These are phyloP conservation scores for Xenops minutus DNA, from an alignment of 2,797 vertebrate genomes.

Conservation along the genomic window DNA sequence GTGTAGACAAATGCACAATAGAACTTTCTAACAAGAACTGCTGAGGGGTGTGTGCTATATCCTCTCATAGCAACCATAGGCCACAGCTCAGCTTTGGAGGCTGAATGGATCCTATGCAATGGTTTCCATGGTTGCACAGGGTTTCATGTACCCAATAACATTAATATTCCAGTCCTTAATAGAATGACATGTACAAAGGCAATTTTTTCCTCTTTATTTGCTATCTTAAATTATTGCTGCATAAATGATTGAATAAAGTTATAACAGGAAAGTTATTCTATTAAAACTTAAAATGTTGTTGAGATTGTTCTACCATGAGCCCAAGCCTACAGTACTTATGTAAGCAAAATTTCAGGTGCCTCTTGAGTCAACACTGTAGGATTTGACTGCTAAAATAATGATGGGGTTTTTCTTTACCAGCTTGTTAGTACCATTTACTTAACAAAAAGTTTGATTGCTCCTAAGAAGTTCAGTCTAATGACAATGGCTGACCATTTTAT, in stretches of 20 bases:
- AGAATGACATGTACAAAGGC: conserved; percentile 1
- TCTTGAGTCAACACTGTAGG: neutral
- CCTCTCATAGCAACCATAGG: conserved; percentile 61
- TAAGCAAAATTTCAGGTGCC: neutral
- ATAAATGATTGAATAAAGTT: neutral
- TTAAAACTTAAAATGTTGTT: neutral
- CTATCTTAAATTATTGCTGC: neutral
- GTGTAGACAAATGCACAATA: conserved; percentile 44
- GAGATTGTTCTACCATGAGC: neutral
- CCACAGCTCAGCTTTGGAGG: conserved; percentile 39
- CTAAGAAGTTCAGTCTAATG: conserved; percentile 71
- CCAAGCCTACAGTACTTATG: neutral
- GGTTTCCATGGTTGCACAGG: conserved; percentile 66
- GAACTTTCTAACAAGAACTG: conserved; percentile 39
- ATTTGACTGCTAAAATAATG: neutral
- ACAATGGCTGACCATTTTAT: conserved; percentile 74
- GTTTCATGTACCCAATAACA: neutral
- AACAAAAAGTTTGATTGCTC: conserved; percentile 79
- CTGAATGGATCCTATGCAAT: conserved; percentile 30
- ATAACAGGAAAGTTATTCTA: neutral
- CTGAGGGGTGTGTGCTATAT: conserved; percentile 49
- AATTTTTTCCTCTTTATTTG: neutral
- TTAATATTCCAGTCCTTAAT: conserved; percentile 43
- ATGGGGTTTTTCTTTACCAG: neutral
- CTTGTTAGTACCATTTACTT: neutral